Conservation (phyloP, 2,797 vertebrate species). For the Uromys caudimaculatus region DNA sequence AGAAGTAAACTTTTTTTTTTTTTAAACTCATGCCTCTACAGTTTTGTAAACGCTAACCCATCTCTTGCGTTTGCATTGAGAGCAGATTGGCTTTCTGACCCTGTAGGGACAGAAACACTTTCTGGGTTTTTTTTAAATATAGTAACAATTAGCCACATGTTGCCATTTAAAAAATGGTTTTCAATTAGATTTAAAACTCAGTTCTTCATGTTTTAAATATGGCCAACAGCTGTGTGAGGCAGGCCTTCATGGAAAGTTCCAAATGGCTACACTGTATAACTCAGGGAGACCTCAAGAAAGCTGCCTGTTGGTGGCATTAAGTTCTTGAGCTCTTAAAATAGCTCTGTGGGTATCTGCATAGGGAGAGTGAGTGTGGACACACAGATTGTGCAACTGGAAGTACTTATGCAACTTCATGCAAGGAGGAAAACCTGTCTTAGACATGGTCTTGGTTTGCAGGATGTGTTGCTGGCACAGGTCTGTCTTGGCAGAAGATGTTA, state of each 20-base stretch:
- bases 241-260: not conserved
- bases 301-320: not conserved
- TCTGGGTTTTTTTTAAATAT: not conserved
- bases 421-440: not conserved
- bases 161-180: slow-evolving; percentile 44
- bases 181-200: slow-evolving; percentile 16
- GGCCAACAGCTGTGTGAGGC: not conserved
- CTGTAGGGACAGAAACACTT: not conserved
- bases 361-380: slow-evolving; percentile 22
- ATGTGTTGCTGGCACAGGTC: not conserved
- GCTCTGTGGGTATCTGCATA: not conserved
- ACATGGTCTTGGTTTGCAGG: not conserved
- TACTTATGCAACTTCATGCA: slow-evolving; percentile 18
- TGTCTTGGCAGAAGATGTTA: not conserved
- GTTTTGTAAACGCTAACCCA: not conserved
- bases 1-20: slow-evolving; percentile 1
- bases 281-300: not conserved
- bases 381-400: not conserved
- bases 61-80: not conserved
- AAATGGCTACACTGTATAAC: not conserved
- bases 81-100: not conserved
- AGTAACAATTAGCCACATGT: not conserved
- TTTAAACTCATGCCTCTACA: not conserved
- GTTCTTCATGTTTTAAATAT: not conserved
- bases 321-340: slow-evolving; percentile 26